Base-by-base conservation (phyloP, 2,113 vertebrate species). In the Heterochromis multidens region DNA sequence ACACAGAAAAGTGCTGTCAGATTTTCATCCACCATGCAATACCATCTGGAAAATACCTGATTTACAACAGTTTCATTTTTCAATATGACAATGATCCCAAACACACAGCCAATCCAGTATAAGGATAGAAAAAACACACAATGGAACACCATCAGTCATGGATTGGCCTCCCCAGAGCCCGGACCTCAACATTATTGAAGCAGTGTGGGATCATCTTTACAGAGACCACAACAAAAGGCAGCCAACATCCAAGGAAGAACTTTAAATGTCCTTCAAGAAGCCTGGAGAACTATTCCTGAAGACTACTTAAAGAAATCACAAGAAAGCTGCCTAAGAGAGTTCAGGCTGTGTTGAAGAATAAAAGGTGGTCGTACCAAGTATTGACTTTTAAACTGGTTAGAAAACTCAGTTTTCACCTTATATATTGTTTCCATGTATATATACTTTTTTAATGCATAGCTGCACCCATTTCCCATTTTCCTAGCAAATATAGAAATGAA, bases 391-490 rank as follows among this genome's bases (percentile, higher is more conserved):
- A n/a, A n/a, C 31, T 63, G 31, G 61, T 1, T 63, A 35, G 35
- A 3, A 37, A 21, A 63, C 19, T 35, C 35, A 7, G 62, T 25
- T 65, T 16, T 43, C 25, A 35, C 43, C 43, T 67, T 43, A 67
- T 67, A 17, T 67, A 25, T n/a, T 43, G 37, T 67, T 43, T 10
- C 63, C 43, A 67, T 67, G 37, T 25, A 25, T 25, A 16, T 43
- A n/a, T 10, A 0, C n/a, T 67, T 67, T 67, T 67, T 0, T 25
- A 67, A 43, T 0, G 43, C 25, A 67, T 67, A 43, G 63, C 40
- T 6, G 35, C 37, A 67, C 43, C 0, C n/a, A 67, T 67, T 43
- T 25, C 43, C 0, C n/a, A 67, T 67, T 43, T 25, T 10, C 37
- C 37, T 37, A 25, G 63, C 13, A 33, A 4, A 33, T 33, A 33